phyloP scores from a whole-genome alignment of 2,113 vertebrate species.

The Callopanchax toddi region DNA sequence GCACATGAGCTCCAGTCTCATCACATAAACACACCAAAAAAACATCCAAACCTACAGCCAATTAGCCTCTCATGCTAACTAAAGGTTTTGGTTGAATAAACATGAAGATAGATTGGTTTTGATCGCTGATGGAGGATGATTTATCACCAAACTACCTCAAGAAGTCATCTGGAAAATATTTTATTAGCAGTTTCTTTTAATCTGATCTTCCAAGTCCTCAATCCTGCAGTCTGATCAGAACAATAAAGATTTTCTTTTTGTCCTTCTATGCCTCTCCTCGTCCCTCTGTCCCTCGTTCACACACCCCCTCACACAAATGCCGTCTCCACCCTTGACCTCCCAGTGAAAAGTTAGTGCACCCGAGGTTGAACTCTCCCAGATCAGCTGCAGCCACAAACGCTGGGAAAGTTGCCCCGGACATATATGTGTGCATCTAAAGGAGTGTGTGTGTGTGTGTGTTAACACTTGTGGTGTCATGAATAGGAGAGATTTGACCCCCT shows the following conservation, averaged over 20 bases:
- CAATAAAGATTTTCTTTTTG: slow-evolving; percentile 47
- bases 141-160: background rate
- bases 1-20: slow-evolving; percentile 38
- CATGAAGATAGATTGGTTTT: slow-evolving; percentile 16
- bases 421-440: slow-evolving; percentile 20
- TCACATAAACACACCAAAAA: slow-evolving; percentile 41
- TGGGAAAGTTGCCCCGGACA: slow-evolving; percentile 84
- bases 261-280: slow-evolving; percentile 21
- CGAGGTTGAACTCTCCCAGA: slow-evolving; percentile 78
- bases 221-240: slow-evolving; percentile 51
- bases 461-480: slow-evolving; percentile 73
- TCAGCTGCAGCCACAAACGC: slow-evolving; percentile 59
- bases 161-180: background rate
- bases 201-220: background rate
- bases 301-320: slow-evolving; percentile 56
- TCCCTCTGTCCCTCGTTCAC: slow-evolving; percentile 42
- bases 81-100: slow-evolving; percentile 15
- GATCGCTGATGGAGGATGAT: background rate
- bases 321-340: slow-evolving; percentile 77
- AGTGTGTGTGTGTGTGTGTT: slow-evolving; percentile 14
- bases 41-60: slow-evolving; percentile 32
- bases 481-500: slow-evolving; percentile 70
- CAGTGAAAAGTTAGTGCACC: slow-evolving; percentile 80
- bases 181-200: background rate
- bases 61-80: slow-evolving; percentile 27